Evolutionary conservation across 2,113 vertebrate species (phyloP), one percentile per base, ranked within the genome.

Genomic region (Myodes glareolus): DNA sequence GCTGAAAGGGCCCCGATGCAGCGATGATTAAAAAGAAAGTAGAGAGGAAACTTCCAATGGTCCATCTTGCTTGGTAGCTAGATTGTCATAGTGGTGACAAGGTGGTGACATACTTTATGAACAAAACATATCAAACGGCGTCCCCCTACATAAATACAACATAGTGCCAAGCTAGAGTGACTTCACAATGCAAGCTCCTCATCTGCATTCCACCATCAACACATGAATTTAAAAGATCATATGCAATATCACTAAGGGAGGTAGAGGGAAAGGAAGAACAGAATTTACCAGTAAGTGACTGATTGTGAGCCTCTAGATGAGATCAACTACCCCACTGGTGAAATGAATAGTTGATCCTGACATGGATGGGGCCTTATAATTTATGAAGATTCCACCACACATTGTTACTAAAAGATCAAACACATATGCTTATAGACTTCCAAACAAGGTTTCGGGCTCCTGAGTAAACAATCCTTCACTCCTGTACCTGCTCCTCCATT

Each of bases 331-430:
- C 17, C 39, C 75, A 52, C 19, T 72, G 92, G 8, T 88, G 84
- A 88, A 92, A 82, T n/a, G 36, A 93, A 47, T 80, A 91, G 76
- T 85, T 97, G 63, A 42, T 75, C 29, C 52, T 61, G 42, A n/a
- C 8, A 61, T 52, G 70, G 50, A 58, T 78, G 50, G 52, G 58
- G 23, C 85, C 23, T 68, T 82, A 50, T n/a, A 70, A 47, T 61
- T 88, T 78, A 25, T 39, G 31, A 47, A 78, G 39, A 67, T 47
- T 17, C 45, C 42, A 86, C 7, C 65, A 80, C 16, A 36, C n/a
- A 55, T 17, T 67, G 27, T 73, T 87, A 61, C 33, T 88, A 67
- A 68, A 96, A 84, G 31, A 90, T 81, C 58, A 81, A 61, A 92
- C 21, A 7, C n/a, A 86, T 33, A 88, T 80, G 25, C 84, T 42